Conservation (phyloP, 2,888 invertebrate genomes). For the Tachystola acroxantha region DNA sequence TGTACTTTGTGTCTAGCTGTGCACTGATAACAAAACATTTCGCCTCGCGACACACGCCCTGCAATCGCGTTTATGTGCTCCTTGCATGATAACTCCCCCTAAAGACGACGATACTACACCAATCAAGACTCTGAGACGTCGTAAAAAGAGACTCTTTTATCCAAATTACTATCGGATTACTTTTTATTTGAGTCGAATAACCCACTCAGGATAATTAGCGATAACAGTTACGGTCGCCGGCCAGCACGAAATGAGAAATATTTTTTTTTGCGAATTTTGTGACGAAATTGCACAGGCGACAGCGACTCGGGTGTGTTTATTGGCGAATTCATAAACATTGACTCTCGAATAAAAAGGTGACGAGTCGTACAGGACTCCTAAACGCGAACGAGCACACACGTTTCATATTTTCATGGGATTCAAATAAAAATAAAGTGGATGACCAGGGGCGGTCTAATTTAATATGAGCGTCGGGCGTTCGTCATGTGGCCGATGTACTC, state of each 20-base stretch:
- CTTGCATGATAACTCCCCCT: slow-evolving; percentile 60
- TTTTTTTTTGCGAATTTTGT: slow-evolving; percentile 36
- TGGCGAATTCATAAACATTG: slow-evolving; percentile 75
- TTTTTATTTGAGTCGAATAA: slow-evolving; percentile 53
- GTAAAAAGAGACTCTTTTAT: slow-evolving; percentile 57
- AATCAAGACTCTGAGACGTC: slow-evolving; percentile 48
- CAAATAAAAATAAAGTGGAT: slow-evolving; percentile 74
- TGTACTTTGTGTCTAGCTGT: slow-evolving; percentile 28
- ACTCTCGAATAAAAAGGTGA: slow-evolving; percentile 61
- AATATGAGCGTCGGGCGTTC: slow-evolving; percentile 66
- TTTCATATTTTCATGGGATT: slow-evolving; percentile 73
- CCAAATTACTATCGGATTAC: slow-evolving; percentile 61
- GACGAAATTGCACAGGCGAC: slow-evolving; percentile 55
- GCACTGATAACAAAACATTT: slow-evolving; percentile 40
- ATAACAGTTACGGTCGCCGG: slow-evolving; percentile 37
- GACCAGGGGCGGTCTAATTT: slow-evolving; percentile 70
- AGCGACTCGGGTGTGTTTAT: slow-evolving; percentile 54
- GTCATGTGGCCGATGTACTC: slow-evolving; percentile 62
- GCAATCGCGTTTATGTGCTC: slow-evolving; percentile 52
- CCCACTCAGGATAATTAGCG: slow-evolving; percentile 57
- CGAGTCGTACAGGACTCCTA: slow-evolving; percentile 39
- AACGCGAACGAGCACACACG: slow-evolving; percentile 61
- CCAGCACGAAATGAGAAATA: slow-evolving; percentile 24
- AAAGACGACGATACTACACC: slow-evolving; percentile 46
- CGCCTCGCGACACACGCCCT: slow-evolving; percentile 42